Conservation (phyloP, 1,140 invertebrate genomes). For the Thaumatotibia leucotreta region DNA sequence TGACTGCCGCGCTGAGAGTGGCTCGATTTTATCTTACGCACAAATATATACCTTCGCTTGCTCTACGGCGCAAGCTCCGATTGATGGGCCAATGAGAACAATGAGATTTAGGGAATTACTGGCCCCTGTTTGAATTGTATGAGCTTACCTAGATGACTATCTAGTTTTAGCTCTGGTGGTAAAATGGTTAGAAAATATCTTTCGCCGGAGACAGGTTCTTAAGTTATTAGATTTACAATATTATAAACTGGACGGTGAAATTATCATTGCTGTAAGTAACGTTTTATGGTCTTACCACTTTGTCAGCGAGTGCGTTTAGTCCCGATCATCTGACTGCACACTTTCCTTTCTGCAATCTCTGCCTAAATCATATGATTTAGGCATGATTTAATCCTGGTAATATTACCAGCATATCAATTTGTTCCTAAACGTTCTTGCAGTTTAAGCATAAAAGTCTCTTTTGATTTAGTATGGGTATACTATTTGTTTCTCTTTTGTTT, state of each 20-base stretch:
- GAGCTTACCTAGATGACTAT: not conserved
- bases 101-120: conserved; percentile 35
- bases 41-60: conserved; percentile 39
- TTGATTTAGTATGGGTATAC: too few relatives aligned
- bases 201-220: not conserved
- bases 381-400: too few relatives aligned
- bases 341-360: too few relatives aligned
- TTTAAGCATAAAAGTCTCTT: too few relatives aligned
- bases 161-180: not conserved
- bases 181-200: not conserved
- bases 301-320: not conserved
- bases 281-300: not conserved
- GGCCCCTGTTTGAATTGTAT: not conserved
- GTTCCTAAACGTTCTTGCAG: too few relatives aligned
- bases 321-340: not conserved
- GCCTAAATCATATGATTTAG: too few relatives aligned
- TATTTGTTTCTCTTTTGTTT: too few relatives aligned
- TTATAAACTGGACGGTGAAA: not conserved
- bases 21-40: conserved; percentile 49
- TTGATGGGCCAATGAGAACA: conserved; percentile 62
- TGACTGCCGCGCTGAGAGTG: conserved; percentile 45
- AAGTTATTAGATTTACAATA: not conserved
- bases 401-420: too few relatives aligned
- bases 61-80: conserved; percentile 37
- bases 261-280: not conserved